Evolutionary conservation across 2,113 vertebrate genomes (phyloP).

Genomic region (Menidia beryllina): DNA sequence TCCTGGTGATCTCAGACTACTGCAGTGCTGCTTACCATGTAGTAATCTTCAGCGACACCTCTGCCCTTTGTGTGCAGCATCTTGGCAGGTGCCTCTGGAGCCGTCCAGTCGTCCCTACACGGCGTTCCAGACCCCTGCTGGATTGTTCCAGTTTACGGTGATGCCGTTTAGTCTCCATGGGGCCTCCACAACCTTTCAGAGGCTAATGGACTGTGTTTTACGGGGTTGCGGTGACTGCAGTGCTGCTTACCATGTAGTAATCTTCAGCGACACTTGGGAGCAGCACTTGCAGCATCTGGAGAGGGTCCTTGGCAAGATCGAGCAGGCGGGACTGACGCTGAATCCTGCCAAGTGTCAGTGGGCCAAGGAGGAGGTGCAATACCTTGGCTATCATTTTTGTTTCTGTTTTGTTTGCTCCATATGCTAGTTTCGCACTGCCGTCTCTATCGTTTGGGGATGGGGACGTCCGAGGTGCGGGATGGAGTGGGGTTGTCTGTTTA

Average conservation of each 20-base stretch:
- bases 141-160: neutral
- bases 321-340: neutral
- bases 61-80: accelerated
- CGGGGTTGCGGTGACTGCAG: neutral
- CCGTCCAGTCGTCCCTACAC: neutral
- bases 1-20: conserved; percentile 6
- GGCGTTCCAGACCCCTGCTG: neutral
- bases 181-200: neutral
- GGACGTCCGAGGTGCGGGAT: no score
- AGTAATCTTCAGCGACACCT: accelerated
- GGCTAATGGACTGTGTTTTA: neutral
- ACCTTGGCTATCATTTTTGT: conserved; percentile 17
- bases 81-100: conserved; percentile 5
- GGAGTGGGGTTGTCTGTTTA: no score
- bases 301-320: neutral
- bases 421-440: no score
- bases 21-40: neutral
- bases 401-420: no score
- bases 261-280: conserved; percentile 5
- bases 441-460: no score
- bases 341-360: conserved; percentile 5
- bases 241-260: neutral
- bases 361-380: neutral
- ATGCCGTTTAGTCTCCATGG: neutral
- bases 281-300: neutral